Base-by-base conservation (phyloP, 92 coral and sea anemone genomes). In the Scolanthus callimorphus region DNA sequence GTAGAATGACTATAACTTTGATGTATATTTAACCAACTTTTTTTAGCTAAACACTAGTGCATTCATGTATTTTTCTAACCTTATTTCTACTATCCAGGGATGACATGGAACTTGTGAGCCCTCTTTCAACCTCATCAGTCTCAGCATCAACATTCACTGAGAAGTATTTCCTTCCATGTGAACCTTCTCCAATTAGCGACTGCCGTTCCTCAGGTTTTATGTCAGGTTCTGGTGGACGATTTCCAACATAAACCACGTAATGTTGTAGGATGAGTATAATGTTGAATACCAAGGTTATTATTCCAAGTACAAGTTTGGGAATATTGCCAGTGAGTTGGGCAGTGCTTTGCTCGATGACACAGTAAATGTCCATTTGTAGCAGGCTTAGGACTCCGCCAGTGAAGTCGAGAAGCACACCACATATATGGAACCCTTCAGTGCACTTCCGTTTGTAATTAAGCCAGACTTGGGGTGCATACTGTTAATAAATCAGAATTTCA, bases 381-480 rank as follows among this genome's bases (percentile, higher is more conserved):
- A 87, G 72, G 39, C 95, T 87, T 2, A 87, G 80, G 1, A 87
- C 74, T 15, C 95, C 95, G 25, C 95, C 95, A 51, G 80, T 62
- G 37, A 87, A 87, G 62, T 87, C 95, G 37, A 87, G 57, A 58
- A 87, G 30, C 20, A 87, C 95, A 25, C 95, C 95, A 31, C 89
- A 85, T 23, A 87, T 78, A 46, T 87, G 90, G 60, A 82, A 87
- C 8, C 95, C 95, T 64, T 65, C 67, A 0, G 95, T 87, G 73
- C 71, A 82, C 69, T 87, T 87, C n/a, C 90, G 95, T 25, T 57
- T 69, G 72, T 76, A 87, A 43, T 87, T 87, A 2, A 87, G 77
- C 89, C 82, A 82, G 20, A 87, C 81, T 51, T 87, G 95, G 6
- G 95, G 95, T 27, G 50, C 62, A 69, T 87, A 87, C 95, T 87